phyloP scores from a whole-genome alignment of 1,140 invertebrate genomes.

The Drosophila ambigua region DNA sequence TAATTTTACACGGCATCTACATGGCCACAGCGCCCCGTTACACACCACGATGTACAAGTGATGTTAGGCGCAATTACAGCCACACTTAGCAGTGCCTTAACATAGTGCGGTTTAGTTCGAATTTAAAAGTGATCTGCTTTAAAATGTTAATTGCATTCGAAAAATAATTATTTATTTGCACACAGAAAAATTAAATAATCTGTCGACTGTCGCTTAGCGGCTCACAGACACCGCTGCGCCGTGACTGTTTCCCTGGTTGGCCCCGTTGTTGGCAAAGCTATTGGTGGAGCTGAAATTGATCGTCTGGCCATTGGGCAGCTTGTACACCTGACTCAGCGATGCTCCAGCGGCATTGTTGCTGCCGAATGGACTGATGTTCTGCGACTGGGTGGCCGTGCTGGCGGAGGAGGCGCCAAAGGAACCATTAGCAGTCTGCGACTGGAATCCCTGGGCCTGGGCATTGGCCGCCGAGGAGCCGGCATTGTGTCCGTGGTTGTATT shows the following conservation, averaged over 20 bases:
- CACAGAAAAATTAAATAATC: background rate
- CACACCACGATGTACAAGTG: background rate
- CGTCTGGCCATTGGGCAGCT: conserved; percentile 81
- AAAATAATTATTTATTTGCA: conserved; percentile 46
- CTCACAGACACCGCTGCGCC: conserved; percentile 68
- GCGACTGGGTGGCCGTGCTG: conserved; percentile 75
- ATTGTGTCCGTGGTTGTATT: conserved; percentile 54
- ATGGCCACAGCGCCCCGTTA: too few species aligned
- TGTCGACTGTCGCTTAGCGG: conserved; percentile 29
- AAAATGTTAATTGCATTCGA: background rate
- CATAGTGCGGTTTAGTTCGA: too few species aligned
- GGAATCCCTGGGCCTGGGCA: conserved; percentile 75
- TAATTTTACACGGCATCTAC: too few species aligned
- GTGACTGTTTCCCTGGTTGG: conserved; percentile 68
- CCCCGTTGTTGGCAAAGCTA: conserved; percentile 79
- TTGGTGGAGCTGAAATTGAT: conserved; percentile 81
- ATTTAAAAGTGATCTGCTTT: too few species aligned
- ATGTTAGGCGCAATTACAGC: background rate
- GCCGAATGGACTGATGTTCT: conserved; percentile 67
- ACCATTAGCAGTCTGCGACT: conserved; percentile 63
- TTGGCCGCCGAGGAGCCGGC: conserved; percentile 62
- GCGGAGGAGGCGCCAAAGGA: conserved; percentile 83
- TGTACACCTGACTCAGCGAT: conserved; percentile 74
- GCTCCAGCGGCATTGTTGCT: conserved; percentile 72
- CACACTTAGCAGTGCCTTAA: background rate